phyloP scores from a whole-genome alignment of 1,140 invertebrate species.

The Ganaspis sp. region DNA sequence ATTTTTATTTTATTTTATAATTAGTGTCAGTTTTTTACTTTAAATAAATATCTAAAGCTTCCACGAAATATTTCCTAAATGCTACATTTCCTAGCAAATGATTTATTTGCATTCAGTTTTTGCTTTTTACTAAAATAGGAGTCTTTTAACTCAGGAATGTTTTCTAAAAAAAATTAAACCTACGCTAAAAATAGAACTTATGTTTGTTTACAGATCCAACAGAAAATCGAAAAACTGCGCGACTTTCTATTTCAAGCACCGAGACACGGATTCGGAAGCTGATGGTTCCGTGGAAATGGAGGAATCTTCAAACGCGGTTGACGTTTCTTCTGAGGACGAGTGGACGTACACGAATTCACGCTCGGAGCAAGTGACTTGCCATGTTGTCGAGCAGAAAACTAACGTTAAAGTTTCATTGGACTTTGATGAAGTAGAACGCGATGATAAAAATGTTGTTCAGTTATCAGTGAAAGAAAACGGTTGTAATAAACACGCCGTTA shows the following conservation, averaged over 20 bases:
- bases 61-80: too few species aligned
- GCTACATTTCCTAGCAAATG: too few species aligned
- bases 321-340: constrained; percentile 84
- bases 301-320: constrained; percentile 64
- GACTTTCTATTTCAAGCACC: constrained; percentile 89
- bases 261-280: constrained; percentile 87
- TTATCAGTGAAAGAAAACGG: constrained; percentile 26
- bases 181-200: too few species aligned
- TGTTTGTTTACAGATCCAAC: constrained; percentile 78
- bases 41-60: too few species aligned
- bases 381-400: constrained; percentile 52
- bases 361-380: constrained; percentile 49
- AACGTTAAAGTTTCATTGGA: constrained; percentile 64
- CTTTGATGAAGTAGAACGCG: constrained; percentile 56
- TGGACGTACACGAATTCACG: constrained; percentile 81
- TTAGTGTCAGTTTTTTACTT: too few species aligned
- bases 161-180: not conserved
- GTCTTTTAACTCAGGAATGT: too few species aligned
- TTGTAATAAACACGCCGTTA: constrained; percentile 35
- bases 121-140: too few species aligned
- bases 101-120: too few species aligned
- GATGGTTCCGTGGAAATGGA: constrained; percentile 57
- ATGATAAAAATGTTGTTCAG: constrained; percentile 37
- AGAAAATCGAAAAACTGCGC: constrained; percentile 87
- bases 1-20: too few species aligned